A percentile compares a stretch with the other conserved stretches of the same genome.
phyloP scores from a whole-genome alignment of 2,888 invertebrate species.

The Rapana venosa region DNA sequence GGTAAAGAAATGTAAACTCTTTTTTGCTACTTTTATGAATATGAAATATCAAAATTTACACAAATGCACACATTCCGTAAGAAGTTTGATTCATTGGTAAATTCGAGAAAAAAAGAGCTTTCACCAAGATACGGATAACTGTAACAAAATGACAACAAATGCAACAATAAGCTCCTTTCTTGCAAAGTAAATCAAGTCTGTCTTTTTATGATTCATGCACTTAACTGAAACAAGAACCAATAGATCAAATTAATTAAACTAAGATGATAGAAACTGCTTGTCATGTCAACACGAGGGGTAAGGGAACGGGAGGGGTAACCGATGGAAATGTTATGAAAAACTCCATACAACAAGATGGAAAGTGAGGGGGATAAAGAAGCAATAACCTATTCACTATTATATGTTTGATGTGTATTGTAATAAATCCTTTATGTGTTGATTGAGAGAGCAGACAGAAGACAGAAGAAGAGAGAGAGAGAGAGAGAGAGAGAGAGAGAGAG shows the following conservation, averaged over 20 bases:
- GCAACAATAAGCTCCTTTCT: neutral
- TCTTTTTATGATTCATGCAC: neutral
- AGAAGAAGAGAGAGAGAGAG: slow-evolving; percentile 18
- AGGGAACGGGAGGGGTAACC: neutral
- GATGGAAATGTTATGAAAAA: neutral
- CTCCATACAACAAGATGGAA: neutral
- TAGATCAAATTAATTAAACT: neutral
- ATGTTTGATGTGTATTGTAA: no score
- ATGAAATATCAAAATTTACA: no score
- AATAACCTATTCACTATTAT: no score
- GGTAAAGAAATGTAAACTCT: neutral
- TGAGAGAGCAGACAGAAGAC: no score
- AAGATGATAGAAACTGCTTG: neutral
- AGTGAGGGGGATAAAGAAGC: no score
- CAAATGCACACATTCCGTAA: neutral
- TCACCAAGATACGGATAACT: neutral
- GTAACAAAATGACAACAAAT: neutral
- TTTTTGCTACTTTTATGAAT: neutral
- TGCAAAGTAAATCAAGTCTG: neutral
- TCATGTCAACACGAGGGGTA: slow-evolving; percentile 23
- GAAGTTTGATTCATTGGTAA: neutral
- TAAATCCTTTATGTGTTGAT: no score
- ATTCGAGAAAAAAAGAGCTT: neutral
- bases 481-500: slow-evolving; percentile 4
- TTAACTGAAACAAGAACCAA: slow-evolving; percentile 1